Percentiles rank a stretch among this genome's conserved stretches.
Evolutionary conservation across 1,140 invertebrate genomes (phyloP).

Genomic region (Neoseiulus cucumeris): DNA sequence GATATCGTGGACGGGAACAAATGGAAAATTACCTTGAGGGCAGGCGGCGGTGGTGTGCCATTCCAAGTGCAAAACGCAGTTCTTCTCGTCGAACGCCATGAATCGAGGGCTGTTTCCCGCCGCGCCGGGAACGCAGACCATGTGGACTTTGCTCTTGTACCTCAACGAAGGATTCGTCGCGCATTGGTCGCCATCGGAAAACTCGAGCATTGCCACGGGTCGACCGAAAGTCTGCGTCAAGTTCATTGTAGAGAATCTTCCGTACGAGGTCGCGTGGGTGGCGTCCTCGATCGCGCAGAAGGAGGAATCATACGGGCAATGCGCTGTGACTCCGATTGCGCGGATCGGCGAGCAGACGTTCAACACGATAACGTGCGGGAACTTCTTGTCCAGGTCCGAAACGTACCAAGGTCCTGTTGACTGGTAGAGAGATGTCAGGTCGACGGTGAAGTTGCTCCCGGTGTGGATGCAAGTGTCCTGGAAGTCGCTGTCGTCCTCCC

Average conservation of each 20-base stretch:
- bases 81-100: constrained; percentile 21
- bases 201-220: constrained; percentile 2
- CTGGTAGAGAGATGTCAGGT: not conserved
- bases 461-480: not conserved
- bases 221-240: not conserved
- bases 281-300: not conserved
- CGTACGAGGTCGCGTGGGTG: not conserved
- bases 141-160: constrained; percentile 14
- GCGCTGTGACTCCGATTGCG: not conserved
- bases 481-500: not conserved
- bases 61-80: constrained; percentile 26
- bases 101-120: constrained; percentile 21
- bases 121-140: constrained; percentile 22
- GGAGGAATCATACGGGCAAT: not conserved
- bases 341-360: not conserved
- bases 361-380: not conserved
- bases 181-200: constrained; percentile 14
- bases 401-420: not conserved
- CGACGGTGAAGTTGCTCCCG: not conserved
- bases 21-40: constrained; percentile 20
- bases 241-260: not conserved
- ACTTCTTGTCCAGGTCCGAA: not conserved
- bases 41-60: constrained; percentile 29
- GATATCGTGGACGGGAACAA: too few species aligned
- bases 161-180: not conserved